Evolutionary conservation across 2,113 vertebrate species (phyloP).

Genomic region (Gulo gulo): DNA sequence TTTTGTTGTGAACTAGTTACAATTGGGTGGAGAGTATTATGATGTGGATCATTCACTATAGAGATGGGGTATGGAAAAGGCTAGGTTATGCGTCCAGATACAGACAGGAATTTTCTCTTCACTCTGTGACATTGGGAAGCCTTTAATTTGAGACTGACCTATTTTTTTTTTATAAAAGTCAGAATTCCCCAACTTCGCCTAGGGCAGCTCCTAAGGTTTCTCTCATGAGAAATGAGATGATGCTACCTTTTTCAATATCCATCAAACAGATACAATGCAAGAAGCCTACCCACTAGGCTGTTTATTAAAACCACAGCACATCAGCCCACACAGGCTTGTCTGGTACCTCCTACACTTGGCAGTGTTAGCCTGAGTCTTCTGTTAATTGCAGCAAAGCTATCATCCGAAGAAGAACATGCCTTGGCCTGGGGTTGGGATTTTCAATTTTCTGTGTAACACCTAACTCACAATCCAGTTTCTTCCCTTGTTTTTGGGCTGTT

Average conservation of each 20-base stretch:
- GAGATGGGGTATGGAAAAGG: not conserved
- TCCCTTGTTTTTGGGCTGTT: not conserved
- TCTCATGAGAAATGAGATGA: not conserved
- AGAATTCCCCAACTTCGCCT: not conserved
- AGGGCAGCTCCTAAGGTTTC: not conserved
- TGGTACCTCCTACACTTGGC: not conserved
- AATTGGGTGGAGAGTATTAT: not conserved
- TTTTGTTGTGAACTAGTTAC: not conserved
- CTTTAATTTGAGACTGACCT: not conserved
- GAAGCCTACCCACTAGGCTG: not conserved
- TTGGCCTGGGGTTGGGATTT: not conserved
- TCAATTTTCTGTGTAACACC: constrained; percentile 13
- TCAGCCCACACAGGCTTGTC: not conserved
- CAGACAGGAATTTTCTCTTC: not conserved
- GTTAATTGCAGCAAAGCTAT: not conserved
- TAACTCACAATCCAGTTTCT: not conserved
- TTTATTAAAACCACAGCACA: not conserved
- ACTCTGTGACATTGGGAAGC: not conserved
- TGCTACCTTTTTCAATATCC: not conserved
- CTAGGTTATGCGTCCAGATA: not conserved
- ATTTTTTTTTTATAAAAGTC: not conserved
- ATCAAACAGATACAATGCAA: not conserved
- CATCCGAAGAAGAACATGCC: not conserved
- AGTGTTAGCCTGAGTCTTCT: not conserved
- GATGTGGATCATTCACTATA: not conserved